These are phyloP conservation scores for Tricholauxania praeusta DNA, from an alignment of 2,888 invertebrate species.

Conservation along the genomic window DNA sequence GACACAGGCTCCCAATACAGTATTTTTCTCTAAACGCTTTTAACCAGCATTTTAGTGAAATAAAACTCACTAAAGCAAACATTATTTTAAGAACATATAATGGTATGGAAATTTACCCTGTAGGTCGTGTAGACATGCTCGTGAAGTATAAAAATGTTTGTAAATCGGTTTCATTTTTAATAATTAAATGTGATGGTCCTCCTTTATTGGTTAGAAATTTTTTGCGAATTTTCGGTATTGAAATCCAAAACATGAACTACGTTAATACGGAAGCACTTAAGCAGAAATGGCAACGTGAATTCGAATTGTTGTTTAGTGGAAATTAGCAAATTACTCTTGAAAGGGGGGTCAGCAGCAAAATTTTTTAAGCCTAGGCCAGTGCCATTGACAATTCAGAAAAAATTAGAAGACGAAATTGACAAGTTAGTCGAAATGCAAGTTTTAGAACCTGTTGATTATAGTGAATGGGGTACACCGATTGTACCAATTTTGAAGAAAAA, in stretches of 20 bases:
- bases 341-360: conserved; percentile 30
- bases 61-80: too few relatives aligned
- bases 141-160: conserved; percentile 30
- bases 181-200: too few relatives aligned
- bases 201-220: conserved; percentile 34
- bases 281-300: background rate
- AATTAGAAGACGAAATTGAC: too few relatives aligned
- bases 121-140: conserved; percentile 28
- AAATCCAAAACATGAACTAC: background rate
- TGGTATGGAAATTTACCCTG: conserved; percentile 23
- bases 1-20: too few relatives aligned
- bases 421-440: conserved; percentile 36
- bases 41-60: too few relatives aligned
- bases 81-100: conserved; percentile 26
- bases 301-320: conserved; percentile 32
- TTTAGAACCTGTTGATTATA: conserved; percentile 40
- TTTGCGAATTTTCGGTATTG: conserved; percentile 24
- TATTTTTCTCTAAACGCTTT: too few relatives aligned
- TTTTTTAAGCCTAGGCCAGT: conserved; percentile 41
- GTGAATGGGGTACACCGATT: conserved; percentile 58
- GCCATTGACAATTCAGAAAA: conserved; percentile 35
- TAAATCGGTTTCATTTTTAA: conserved; percentile 26
- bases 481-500: conserved; percentile 59
- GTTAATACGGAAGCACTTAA: background rate
- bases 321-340: conserved; percentile 27